Evolutionary conservation across 1,140 invertebrate genomes (phyloP).

Genomic region (Cepaea nemoralis): DNA sequence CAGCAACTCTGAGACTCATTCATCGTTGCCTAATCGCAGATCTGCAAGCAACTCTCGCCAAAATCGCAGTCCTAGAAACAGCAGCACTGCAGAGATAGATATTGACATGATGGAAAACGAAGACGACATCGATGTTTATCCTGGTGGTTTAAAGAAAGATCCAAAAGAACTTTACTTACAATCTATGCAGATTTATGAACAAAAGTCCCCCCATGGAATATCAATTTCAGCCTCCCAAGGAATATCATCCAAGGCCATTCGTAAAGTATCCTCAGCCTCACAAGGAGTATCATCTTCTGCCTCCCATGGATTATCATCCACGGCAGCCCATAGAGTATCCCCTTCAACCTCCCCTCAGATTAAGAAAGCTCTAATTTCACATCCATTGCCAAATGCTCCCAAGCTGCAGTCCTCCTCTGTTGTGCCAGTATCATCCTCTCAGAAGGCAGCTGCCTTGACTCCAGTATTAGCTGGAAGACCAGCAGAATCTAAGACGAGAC

Average conservation of each 20-base stretch:
- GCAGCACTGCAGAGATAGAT: too few relatives aligned
- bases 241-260: too few relatives aligned
- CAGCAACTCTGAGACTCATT: neutral
- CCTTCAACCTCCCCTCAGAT: neutral
- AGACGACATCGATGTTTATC: conserved; percentile 48
- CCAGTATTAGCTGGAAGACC: neutral
- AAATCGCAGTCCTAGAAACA: neutral
- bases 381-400: neutral
- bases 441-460: neutral
- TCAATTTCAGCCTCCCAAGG: neutral
- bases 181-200: conserved; percentile 53
- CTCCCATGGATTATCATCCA: too few relatives aligned
- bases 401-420: neutral
- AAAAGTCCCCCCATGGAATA: conserved; percentile 32
- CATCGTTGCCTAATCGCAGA: neutral
- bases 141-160: conserved; percentile 42
- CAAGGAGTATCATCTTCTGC: too few relatives aligned
- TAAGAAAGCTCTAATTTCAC: neutral
- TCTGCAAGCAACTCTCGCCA: neutral
- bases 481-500: neutral
- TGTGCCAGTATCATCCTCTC: neutral
- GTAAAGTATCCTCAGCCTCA: too few relatives aligned
- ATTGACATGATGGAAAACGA: conserved; percentile 9
- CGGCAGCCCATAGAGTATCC: neutral
- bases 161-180: conserved; percentile 52